phyloP scores from a whole-genome alignment of 1,140 invertebrate genomes.

The Drosophila mayri region DNA sequence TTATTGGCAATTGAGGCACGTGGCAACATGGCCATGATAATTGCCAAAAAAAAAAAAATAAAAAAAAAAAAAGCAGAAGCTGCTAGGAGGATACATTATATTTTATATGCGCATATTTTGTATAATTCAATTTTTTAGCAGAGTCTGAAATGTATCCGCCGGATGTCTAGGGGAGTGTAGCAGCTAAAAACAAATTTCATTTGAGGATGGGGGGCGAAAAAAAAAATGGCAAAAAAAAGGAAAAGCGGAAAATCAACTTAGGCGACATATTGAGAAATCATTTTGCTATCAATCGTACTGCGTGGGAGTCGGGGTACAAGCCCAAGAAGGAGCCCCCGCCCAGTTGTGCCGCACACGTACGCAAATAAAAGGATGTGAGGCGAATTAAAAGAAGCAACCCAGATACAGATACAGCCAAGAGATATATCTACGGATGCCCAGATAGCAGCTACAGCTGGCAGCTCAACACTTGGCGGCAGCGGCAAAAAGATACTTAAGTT shows the following conservation, averaged over 20 bases:
- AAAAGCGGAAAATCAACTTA: slow-evolving; percentile 61
- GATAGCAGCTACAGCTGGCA: slow-evolving; percentile 28
- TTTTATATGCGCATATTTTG: slow-evolving; percentile 23
- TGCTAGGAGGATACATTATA: slow-evolving; percentile 4
- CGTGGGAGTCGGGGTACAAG: too few species aligned
- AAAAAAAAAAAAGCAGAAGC: slow-evolving; percentile 19
- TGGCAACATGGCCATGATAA: slow-evolving; percentile 18
- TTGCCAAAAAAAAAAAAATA: slow-evolving; percentile 35
- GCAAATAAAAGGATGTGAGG: slow-evolving; percentile 80
- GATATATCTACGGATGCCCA: slow-evolving; percentile 22
- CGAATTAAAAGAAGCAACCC: slow-evolving; percentile 67
- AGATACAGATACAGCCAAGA: slow-evolving; percentile 30
- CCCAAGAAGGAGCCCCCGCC: background rate
- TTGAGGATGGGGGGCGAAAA: slow-evolving; percentile 23
- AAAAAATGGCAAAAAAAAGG: background rate
- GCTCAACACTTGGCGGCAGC: slow-evolving; percentile 44
- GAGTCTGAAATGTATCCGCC: slow-evolving; percentile 46
- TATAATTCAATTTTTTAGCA: slow-evolving; percentile 57
- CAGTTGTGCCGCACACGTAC: slow-evolving; percentile 62
- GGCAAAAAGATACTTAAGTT: slow-evolving; percentile 67
- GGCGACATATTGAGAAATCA: slow-evolving; percentile 71
- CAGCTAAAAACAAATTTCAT: slow-evolving; percentile 51
- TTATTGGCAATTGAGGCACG: slow-evolving; percentile 48
- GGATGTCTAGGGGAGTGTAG: slow-evolving; percentile 2
- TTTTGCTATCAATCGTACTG: slow-evolving; percentile 68